A percentile compares a stretch with the other conserved stretches of the same genome.
Evolutionary conservation across 2,113 vertebrate genomes (phyloP).

Genomic region (Cranoglanis bouderius): DNA sequence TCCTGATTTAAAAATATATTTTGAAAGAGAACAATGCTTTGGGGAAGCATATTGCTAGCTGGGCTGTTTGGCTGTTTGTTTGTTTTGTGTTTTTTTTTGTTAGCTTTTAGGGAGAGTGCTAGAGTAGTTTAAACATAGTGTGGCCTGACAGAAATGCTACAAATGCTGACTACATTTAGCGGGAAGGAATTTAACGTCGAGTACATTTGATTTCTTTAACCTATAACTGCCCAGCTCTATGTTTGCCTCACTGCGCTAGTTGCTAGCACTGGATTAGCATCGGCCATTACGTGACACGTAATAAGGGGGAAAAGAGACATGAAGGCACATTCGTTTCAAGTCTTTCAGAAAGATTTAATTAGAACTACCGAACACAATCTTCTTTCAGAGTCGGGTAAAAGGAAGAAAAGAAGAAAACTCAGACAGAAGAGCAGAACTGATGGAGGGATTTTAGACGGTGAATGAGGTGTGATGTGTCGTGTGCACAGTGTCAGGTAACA

Average conservation of each 20-base stretch:
- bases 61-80: not conserved
- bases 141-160: not conserved
- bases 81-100: not conserved
- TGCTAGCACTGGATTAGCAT: not conserved
- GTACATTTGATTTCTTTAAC: not conserved
- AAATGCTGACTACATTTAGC: not conserved
- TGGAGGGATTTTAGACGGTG: not conserved
- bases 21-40: not conserved
- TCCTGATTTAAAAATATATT: not conserved
- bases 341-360: not conserved
- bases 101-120: not conserved
- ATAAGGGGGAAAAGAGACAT: not conserved
- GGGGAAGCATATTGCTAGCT: not conserved
- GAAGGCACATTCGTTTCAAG: not conserved
- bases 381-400: not conserved
- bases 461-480: constrained; percentile 6
- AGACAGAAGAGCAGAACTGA: not conserved
- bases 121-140: not conserved
- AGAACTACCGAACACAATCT: not conserved
- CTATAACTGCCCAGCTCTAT: not conserved
- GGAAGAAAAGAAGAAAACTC: not conserved
- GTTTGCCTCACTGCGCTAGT: not conserved
- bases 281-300: not conserved
- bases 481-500: constrained; percentile 18
- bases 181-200: not conserved